Conservation (phyloP, 2,888 invertebrate genomes). For the Tortricodes alternella region DNA sequence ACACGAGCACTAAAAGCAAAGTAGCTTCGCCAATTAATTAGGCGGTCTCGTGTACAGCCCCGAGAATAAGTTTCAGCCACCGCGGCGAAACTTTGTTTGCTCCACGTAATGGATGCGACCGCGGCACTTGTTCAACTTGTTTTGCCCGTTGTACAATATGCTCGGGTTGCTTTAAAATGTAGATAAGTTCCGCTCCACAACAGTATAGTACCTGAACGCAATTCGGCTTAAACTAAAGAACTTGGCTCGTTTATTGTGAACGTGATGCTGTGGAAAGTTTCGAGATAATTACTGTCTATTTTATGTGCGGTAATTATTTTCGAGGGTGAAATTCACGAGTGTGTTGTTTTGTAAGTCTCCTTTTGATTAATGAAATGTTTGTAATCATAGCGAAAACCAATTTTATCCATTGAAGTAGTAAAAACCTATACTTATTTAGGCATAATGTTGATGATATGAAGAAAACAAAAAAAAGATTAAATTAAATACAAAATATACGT, state of each 20-base stretch:
- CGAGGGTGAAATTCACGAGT: neutral
- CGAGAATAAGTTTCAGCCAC: conserved; percentile 46
- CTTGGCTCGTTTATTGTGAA: conserved; percentile 26
- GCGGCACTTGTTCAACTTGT: conserved; percentile 52
- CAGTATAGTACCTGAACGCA: conserved; percentile 24
- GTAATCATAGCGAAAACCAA: no score
- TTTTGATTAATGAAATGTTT: no score
- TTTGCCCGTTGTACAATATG: conserved; percentile 39
- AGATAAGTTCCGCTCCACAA: conserved; percentile 25
- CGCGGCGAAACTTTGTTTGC: conserved; percentile 53
- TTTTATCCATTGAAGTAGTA: no score
- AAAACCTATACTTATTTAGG: no score
- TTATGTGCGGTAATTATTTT: conserved; percentile 5
- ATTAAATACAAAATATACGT: no score
- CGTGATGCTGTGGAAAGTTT: conserved; percentile 16
- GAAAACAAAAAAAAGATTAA: no score
- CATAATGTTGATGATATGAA: no score
- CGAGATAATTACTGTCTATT: conserved; percentile 16
- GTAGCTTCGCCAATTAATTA: conserved; percentile 42
- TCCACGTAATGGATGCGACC: conserved; percentile 56
- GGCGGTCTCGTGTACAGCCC: conserved; percentile 38
- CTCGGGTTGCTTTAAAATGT: conserved; percentile 29
- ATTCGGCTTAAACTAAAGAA: conserved; percentile 30
- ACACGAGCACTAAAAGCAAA: conserved; percentile 29
- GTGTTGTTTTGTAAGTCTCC: neutral